Conservation (phyloP, 2,113 vertebrate species). For the Colius striatus region DNA sequence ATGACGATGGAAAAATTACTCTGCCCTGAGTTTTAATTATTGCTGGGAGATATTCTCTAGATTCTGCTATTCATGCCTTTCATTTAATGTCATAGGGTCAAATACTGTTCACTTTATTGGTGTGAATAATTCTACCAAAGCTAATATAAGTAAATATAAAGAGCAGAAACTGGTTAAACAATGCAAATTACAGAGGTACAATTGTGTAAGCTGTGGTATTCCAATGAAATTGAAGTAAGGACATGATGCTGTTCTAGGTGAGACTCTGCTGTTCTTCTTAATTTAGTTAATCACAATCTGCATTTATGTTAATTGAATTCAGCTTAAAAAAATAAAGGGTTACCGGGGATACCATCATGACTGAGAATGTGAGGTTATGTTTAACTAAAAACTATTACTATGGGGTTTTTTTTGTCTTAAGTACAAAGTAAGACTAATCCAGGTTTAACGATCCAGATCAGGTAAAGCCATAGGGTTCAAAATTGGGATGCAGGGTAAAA, state of each 20-base stretch:
- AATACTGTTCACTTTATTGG: background rate
- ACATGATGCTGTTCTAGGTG: background rate
- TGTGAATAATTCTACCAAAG: background rate
- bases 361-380: background rate
- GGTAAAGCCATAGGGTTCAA: background rate
- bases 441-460: background rate
- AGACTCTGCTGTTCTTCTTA: background rate
- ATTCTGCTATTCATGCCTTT: slow-evolving; percentile 23
- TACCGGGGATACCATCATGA: background rate
- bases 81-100: slow-evolving; percentile 9
- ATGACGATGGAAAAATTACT: background rate
- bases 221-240: background rate
- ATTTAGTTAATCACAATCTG: background rate
- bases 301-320: background rate
- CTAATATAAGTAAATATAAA: background rate
- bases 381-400: background rate
- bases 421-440: background rate
- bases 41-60: slow-evolving; percentile 25
- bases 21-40: slow-evolving; percentile 27
- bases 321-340: background rate
- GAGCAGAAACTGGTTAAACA: background rate
- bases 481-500: background rate
- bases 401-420: background rate
- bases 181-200: background rate
- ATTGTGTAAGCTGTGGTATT: background rate